These are phyloP conservation scores for Heliconius erato DNA, from an alignment of 2,888 invertebrate genomes.

Conservation along the genomic window DNA sequence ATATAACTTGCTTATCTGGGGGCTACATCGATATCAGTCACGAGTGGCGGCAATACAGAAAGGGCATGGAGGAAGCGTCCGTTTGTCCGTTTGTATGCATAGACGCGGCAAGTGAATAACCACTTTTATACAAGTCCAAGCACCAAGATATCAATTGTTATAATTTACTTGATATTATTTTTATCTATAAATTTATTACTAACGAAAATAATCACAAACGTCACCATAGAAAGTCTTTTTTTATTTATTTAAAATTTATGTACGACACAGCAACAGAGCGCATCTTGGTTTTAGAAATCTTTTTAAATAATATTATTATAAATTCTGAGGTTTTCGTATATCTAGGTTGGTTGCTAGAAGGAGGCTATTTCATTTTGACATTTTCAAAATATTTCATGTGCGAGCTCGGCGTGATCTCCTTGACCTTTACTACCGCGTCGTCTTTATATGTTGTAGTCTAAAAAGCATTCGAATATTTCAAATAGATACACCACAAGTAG, in stretches of 20 bases:
- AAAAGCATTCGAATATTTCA: neutral
- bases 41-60: constrained; percentile 75
- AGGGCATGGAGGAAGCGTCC: constrained; percentile 64
- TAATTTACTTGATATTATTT: constrained; percentile 33
- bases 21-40: constrained; percentile 75
- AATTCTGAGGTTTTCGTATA: no score
- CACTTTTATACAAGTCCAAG: constrained; percentile 50
- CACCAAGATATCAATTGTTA: constrained; percentile 54
- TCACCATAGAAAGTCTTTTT: neutral
- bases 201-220: neutral
- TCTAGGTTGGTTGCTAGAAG: neutral
- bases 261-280: neutral
- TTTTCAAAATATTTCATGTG: neutral
- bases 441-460: constrained; percentile 1
- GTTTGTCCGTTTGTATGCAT: constrained; percentile 68
- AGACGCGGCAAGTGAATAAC: constrained; percentile 63
- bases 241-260: neutral
- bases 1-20: constrained; percentile 70
- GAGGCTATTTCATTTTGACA: neutral
- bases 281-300: neutral
- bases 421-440: constrained; percentile 2
- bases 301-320: neutral
- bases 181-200: constrained; percentile 35
- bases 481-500: neutral
- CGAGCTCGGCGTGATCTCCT: constrained; percentile 4